Percentiles rank a stretch among this genome's conserved stretches.
Conservation (phyloP, 2,888 invertebrate genomes). For the Eupithecia insigniata region DNA sequence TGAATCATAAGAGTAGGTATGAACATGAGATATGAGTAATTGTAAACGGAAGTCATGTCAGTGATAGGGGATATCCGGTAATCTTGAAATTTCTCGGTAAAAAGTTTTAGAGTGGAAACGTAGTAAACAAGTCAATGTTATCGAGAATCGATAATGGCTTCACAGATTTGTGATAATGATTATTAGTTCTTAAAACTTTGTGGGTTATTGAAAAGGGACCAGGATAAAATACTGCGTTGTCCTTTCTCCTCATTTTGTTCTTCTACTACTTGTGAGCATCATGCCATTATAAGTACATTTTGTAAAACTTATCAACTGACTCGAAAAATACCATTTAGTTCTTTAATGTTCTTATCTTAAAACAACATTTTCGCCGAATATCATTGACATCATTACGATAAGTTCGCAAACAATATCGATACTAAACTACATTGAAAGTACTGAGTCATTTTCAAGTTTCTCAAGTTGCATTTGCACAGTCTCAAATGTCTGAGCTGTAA, state of each 20-base stretch:
- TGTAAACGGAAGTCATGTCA: slow-evolving; percentile 31
- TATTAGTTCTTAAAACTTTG: not conserved
- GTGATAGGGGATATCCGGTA: slow-evolving; percentile 28
- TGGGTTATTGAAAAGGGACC: not conserved
- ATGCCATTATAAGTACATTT: not conserved
- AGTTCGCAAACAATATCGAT: slow-evolving; percentile 12
- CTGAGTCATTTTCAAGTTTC: slow-evolving; percentile 11
- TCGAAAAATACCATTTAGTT: not conserved
- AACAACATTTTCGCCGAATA: slow-evolving; percentile 1
- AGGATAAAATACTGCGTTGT: not conserved
- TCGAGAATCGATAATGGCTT: slow-evolving; percentile 2
- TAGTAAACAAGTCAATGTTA: slow-evolving; percentile 13
- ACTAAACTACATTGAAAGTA: slow-evolving; percentile 9
- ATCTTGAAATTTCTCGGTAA: slow-evolving; percentile 23
- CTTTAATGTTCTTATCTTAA: not conserved
- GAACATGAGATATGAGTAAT: slow-evolving; percentile 28
- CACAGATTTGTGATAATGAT: slow-evolving; percentile 5
- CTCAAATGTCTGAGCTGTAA: slow-evolving; percentile 21
- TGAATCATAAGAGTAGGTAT: not conserved
- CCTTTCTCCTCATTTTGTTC: not conserved
- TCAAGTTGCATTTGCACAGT: slow-evolving; percentile 10
- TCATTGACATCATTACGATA: slow-evolving; percentile 14
- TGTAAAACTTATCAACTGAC: not conserved
- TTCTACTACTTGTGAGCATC: not conserved
- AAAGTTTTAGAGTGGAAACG: slow-evolving; percentile 19